Conservation (phyloP, 2,888 invertebrate species). For the Bhutanitis thaidina region DNA sequence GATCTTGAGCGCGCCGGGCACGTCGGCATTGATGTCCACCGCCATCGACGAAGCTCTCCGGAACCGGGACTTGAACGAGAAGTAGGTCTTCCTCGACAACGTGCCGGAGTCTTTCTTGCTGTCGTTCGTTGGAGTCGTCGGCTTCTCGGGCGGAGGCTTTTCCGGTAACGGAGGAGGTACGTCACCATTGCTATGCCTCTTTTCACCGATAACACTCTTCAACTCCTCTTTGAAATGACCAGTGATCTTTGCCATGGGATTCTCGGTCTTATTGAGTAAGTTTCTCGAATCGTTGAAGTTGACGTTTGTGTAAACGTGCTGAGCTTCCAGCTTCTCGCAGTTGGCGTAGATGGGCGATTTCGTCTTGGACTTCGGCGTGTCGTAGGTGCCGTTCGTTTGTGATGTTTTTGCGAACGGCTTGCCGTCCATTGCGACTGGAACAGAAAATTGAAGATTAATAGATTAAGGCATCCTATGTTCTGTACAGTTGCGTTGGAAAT, state of each 20-base stretch:
- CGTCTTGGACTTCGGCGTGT: conserved; percentile 43
- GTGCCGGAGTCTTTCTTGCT: conserved; percentile 63
- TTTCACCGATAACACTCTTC: conserved; percentile 60
- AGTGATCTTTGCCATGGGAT: conserved; percentile 42
- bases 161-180: conserved; percentile 56
- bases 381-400: conserved; percentile 50
- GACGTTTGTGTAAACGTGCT: conserved; percentile 57
- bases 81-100: conserved; percentile 68
- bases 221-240: conserved; percentile 61
- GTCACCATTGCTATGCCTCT: conserved; percentile 54
- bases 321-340: conserved; percentile 47
- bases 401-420: conserved; percentile 54
- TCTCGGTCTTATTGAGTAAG: conserved; percentile 57
- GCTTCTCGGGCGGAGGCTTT: conserved; percentile 53
- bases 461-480: no score
- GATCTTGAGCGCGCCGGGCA: conserved; percentile 74
- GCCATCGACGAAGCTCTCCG: conserved; percentile 80
- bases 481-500: no score
- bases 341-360: conserved; percentile 61
- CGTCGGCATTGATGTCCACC: conserved; percentile 72
- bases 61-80: conserved; percentile 82
- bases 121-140: conserved; percentile 57
- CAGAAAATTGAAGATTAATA: conserved; percentile 20
- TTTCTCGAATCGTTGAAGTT: conserved; percentile 49
- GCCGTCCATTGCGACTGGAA: conserved; percentile 69